phyloP scores from a whole-genome alignment of 1,140 invertebrate genomes.

The Drosophila punjabiensis region DNA sequence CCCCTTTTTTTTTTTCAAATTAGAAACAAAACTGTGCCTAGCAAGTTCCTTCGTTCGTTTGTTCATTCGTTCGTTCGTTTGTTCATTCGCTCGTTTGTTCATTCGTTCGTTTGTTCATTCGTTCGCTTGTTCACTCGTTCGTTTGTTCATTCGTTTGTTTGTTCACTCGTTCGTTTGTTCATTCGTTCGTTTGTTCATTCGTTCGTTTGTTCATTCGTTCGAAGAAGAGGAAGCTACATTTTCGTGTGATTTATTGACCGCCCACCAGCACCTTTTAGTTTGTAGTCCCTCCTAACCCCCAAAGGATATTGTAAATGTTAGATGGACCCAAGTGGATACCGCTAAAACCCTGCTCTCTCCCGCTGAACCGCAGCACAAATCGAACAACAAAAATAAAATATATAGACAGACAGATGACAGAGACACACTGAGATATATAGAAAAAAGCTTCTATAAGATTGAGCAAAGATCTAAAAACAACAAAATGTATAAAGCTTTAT shows the following conservation, averaged over 20 bases:
- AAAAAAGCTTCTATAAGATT: background rate
- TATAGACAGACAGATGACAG: background rate
- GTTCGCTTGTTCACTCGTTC: no score
- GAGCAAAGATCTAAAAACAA: background rate
- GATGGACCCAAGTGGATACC: slow-evolving; percentile 8
- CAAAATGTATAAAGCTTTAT: background rate
- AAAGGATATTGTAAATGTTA: slow-evolving; percentile 28
- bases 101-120: no score
- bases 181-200: background rate
- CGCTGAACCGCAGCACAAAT: slow-evolving; percentile 24
- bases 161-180: no score
- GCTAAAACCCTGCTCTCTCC: slow-evolving; percentile 20
- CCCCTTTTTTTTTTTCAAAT: slow-evolving; percentile 6
- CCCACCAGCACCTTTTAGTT: slow-evolving; percentile 16
- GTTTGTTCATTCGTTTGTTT: no score
- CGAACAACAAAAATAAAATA: slow-evolving; percentile 11
- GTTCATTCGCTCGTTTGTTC: no score
- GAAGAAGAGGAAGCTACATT: slow-evolving; percentile 8
- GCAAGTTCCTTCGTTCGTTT: slow-evolving; percentile 19
- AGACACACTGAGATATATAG: slow-evolving; percentile 14
- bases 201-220: background rate
- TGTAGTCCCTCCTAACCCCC: slow-evolving; percentile 3
- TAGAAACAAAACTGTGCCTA: slow-evolving; percentile 34
- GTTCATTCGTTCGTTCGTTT: no score
- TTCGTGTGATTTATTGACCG: slow-evolving; percentile 17